A percentile compares a stretch with the other conserved stretches of the same genome.
These are phyloP conservation scores for Spodoptera frugiperda DNA, from an alignment of 1,140 invertebrate genomes.

Conservation along the genomic window DNA sequence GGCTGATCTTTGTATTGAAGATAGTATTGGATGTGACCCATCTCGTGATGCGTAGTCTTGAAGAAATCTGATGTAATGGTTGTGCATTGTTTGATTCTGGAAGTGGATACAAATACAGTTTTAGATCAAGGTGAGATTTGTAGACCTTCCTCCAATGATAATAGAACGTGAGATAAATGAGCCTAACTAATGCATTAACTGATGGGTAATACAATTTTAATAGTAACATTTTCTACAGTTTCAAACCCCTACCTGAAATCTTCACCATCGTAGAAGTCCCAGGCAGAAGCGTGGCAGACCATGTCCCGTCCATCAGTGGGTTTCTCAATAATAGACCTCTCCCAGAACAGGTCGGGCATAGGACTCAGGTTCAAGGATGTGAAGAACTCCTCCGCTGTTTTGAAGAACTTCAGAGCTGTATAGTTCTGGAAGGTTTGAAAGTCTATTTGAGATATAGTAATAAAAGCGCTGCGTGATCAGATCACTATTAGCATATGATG, in stretches of 20 bases:
- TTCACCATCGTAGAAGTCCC: conserved; percentile 91
- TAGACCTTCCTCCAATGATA: no score
- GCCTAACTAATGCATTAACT: no score
- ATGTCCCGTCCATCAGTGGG: conserved; percentile 88
- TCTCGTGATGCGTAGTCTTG: conserved; percentile 91
- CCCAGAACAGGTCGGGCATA: conserved; percentile 86
- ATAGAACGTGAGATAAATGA: no score
- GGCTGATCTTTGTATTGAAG: conserved; percentile 90
- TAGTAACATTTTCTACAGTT: no score
- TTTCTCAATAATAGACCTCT: conserved; percentile 87
- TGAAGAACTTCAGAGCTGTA: conserved; percentile 83
- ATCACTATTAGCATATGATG: no score
- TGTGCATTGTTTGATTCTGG: conserved; percentile 93
- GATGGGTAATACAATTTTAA: no score
- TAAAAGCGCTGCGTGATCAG: no score
- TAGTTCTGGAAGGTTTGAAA: conserved; percentile 75
- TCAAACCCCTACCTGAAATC: conserved; percentile 86
- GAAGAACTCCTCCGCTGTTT: conserved; percentile 86
- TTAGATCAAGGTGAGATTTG: no score
- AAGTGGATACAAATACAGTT: conserved; percentile 40
- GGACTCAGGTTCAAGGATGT: conserved; percentile 83
- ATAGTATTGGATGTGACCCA: conserved; percentile 92
- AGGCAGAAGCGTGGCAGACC: conserved; percentile 92
- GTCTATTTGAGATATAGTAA: neutral
- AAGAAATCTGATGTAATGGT: conserved; percentile 89